Evolutionary conservation across 2,113 vertebrate species (phyloP).

Genomic region (Coregonus clupeaformis): DNA sequence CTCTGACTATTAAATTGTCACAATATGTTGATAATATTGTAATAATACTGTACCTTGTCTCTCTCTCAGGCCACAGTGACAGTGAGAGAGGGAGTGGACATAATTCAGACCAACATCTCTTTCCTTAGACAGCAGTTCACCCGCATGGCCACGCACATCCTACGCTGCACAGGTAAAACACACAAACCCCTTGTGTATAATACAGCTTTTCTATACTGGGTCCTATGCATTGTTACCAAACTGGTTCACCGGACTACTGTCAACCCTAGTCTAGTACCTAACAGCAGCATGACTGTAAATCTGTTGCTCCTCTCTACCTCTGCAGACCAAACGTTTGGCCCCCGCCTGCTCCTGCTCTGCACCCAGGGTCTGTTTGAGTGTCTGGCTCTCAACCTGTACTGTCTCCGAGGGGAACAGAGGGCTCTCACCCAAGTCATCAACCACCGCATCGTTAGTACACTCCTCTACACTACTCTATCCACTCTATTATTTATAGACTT

Average conservation of each 20-base stretch:
- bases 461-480: background rate
- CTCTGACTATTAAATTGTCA: background rate
- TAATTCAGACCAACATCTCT: constrained; percentile 78
- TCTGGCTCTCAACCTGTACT: constrained; percentile 80
- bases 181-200: no score
- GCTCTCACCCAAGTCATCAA: constrained; percentile 80
- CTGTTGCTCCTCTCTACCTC: background rate
- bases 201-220: background rate
- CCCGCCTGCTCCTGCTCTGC: constrained; percentile 77
- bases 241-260: no score
- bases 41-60: background rate
- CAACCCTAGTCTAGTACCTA: no score
- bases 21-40: background rate
- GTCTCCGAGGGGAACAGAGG: constrained; percentile 76
- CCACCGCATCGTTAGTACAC: constrained; percentile 76
- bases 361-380: constrained; percentile 82
- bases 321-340: constrained; percentile 75
- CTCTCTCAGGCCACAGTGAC: constrained; percentile 71
- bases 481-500: background rate
- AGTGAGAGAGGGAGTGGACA: constrained; percentile 80
- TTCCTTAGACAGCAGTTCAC: constrained; percentile 81
- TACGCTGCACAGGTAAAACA: constrained; percentile 74
- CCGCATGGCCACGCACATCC: constrained; percentile 76
- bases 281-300: no score
- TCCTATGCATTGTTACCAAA: no score